Evolutionary conservation across 2,797 vertebrate genomes (phyloP).

Genomic region (Streptopelia turtur): DNA sequence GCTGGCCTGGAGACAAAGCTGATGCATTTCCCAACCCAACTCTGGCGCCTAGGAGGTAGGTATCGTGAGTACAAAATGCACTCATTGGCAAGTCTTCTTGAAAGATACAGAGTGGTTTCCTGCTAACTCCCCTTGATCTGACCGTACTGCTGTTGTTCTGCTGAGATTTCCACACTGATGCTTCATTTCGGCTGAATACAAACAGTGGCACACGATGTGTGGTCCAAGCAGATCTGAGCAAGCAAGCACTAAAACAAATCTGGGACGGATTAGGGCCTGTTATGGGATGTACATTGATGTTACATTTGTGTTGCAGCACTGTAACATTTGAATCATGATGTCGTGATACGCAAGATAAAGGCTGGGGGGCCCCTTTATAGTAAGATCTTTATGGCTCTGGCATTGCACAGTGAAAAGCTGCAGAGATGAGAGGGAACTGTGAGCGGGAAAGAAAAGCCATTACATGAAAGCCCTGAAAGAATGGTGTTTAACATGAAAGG

Average conservation of each 20-base stretch:
- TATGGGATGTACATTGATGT: constrained; percentile 71
- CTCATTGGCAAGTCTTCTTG: neutral
- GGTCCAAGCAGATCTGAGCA: constrained; percentile 68
- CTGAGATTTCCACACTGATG: constrained; percentile 40
- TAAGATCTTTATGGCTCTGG: constrained; percentile 48
- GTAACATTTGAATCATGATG: constrained; percentile 67
- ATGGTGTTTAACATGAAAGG: constrained; percentile 16
- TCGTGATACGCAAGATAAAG: constrained; percentile 63
- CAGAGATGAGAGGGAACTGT: constrained; percentile 49
- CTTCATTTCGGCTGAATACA: constrained; percentile 29
- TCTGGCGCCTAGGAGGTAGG: neutral
- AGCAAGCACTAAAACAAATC: constrained; percentile 60
- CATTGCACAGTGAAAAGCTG: constrained; percentile 26
- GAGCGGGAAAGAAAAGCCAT: constrained; percentile 24
- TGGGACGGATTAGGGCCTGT: constrained; percentile 68
- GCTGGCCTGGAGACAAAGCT: neutral
- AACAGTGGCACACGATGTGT: constrained; percentile 70
- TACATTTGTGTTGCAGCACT: constrained; percentile 67
- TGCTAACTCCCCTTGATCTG: constrained; percentile 56
- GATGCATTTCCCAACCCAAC: neutral
- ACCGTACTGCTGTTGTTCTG: neutral
- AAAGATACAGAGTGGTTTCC: constrained; percentile 17
- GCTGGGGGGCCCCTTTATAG: constrained; percentile 39
- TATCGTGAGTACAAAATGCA: neutral
- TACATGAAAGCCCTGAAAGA: constrained; percentile 16